phyloP scores from a whole-genome alignment of 2,113 vertebrate species.

The Zosterops borbonicus region DNA sequence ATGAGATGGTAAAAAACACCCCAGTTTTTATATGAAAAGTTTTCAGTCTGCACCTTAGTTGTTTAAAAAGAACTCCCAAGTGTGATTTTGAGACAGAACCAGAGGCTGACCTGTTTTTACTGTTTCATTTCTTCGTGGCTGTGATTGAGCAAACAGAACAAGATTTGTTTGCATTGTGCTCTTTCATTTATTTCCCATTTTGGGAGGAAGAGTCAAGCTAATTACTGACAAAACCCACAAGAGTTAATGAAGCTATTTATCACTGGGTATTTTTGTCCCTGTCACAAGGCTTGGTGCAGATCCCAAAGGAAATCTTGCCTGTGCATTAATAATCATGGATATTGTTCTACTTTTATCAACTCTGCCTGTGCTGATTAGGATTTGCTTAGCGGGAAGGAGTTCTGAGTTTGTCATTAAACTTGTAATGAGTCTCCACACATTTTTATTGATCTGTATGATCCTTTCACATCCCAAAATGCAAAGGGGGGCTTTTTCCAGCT shows the following conservation, averaged over 20 bases:
- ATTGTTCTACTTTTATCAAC: slow-evolving; percentile 16
- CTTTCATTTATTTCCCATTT: not conserved
- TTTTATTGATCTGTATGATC: not conserved
- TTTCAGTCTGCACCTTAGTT: not conserved
- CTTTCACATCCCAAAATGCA: not conserved
- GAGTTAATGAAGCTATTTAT: slow-evolving; percentile 30
- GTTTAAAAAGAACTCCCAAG: not conserved
- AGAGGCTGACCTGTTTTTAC: not conserved
- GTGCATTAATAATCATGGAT: not conserved
- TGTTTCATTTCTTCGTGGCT: not conserved
- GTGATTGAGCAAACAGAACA: not conserved
- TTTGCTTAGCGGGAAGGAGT: not conserved
- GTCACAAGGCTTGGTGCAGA: not conserved
- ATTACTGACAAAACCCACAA: not conserved
- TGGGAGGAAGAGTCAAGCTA: not conserved
- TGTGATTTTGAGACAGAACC: not conserved
- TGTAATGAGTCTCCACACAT: not conserved
- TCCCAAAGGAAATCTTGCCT: not conserved
- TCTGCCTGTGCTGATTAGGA: not conserved
- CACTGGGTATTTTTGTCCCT: not conserved
- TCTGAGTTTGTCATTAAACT: not conserved
- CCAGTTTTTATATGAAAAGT: not conserved
- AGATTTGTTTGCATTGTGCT: not conserved
- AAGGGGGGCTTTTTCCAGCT: not conserved
- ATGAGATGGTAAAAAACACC: not conserved